Conservation (phyloP, 2,888 invertebrate genomes). For the Acrocyrtus sp. region DNA sequence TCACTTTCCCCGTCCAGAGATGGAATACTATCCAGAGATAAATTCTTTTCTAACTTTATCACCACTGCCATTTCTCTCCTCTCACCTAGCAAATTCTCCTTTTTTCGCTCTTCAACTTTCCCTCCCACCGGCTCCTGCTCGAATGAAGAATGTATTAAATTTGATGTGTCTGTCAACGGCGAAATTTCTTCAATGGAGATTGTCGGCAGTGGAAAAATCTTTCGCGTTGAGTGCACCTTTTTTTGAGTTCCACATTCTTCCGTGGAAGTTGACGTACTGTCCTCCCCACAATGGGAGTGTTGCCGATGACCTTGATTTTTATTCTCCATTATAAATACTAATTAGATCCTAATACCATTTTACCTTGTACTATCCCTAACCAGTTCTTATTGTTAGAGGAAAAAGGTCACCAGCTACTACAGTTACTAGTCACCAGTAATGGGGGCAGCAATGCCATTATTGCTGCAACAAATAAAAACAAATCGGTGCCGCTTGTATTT, state of each 20-base stretch:
- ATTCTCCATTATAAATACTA: neutral
- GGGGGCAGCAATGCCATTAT: too few species aligned
- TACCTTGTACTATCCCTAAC: too few species aligned
- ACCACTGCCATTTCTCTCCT: neutral
- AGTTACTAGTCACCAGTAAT: too few species aligned
- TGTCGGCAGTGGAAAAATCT: slow-evolving; percentile 15
- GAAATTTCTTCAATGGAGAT: slow-evolving; percentile 29
- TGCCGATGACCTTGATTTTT: neutral
- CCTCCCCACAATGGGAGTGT: neutral
- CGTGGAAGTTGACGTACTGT: neutral
- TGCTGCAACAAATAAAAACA: too few species aligned
- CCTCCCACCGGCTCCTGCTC: neutral
- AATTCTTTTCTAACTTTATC: neutral
- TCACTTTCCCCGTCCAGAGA: neutral
- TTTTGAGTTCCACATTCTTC: neutral
- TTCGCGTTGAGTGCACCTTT: neutral
- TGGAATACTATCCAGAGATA: neutral
- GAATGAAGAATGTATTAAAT: neutral
- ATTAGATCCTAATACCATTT: too few species aligned
- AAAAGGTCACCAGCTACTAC: too few species aligned
- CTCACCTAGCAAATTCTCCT: neutral
- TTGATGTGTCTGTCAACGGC: neutral
- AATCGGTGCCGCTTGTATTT: too few species aligned
- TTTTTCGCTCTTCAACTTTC: too few species aligned
- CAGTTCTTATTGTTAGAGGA: too few species aligned